Base-by-base conservation (phyloP, 2,113 vertebrate species). In the Dicrurus megarhynchus region DNA sequence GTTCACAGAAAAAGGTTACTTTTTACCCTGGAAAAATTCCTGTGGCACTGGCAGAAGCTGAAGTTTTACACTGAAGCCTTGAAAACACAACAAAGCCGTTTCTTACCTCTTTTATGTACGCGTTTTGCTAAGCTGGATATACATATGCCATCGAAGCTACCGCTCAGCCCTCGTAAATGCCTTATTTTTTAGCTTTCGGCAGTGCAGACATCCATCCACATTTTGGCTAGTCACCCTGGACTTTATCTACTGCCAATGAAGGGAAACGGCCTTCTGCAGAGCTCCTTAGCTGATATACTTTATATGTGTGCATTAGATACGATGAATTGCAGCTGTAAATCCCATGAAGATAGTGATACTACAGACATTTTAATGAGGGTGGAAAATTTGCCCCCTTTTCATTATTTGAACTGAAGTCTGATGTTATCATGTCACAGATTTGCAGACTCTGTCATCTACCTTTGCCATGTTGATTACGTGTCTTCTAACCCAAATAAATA, bases 401-500 rank as follows among this genome's bases (percentile, higher is more conserved):
- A 44, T 86, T 61, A 44, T 84, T 78, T 78, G 22, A 80, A 60
- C 49, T 32, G 69, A 71, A 23, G 13, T 71, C 41, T 87, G 76
- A 53, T 90, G 57, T 81, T 95, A 92, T 68, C n/a, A 2, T 26
- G 32, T 75, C 44, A 32, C 1, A 65, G 44, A 93, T 84, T 91
- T 84, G 37, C 15, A 5, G 55, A 68, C 39, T 87, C 55, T 78
- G 49, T 46, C n/a, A 41, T 60, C 44, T 71, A 42, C 44, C 5
- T 93, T 78, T 89, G 24, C 26, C 44, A 24, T 28, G n/a, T 49
- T 84, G 77, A 75, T 84, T 96, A 39, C 2, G 0, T 33, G 55
- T 87, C 52, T 94, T 81, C 49, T 60, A 84, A 84, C 12, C n/a
- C 79, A 94, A 94, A 94, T 75, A 95, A 94, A 79, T 53, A 37